Evolutionary conservation across 1,140 invertebrate genomes (phyloP).

Genomic region (Wasmannia auropunctata): DNA sequence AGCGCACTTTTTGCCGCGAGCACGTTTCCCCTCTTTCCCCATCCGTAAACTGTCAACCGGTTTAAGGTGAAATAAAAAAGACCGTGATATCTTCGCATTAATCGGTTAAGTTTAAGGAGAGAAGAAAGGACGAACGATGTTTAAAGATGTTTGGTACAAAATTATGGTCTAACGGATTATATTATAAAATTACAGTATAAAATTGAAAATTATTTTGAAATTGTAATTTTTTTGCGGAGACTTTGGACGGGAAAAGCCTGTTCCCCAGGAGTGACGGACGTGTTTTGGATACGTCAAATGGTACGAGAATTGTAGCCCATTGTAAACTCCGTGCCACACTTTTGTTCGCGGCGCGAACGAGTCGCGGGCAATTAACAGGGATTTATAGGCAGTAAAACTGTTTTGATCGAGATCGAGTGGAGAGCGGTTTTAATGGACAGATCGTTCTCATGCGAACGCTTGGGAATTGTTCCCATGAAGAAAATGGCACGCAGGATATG

Average conservation of each 20-base stretch:
- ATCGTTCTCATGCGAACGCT: conserved; percentile 25
- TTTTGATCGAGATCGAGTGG: conserved; percentile 39
- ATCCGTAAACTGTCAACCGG: conserved; percentile 25
- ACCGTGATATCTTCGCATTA: conserved; percentile 1
- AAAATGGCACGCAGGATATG: not conserved
- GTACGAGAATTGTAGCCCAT: conserved; percentile 13
- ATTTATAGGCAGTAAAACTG: conserved; percentile 52
- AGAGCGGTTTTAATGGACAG: conserved; percentile 21
- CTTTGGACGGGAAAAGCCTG: not conserved
- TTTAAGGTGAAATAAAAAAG: not conserved
- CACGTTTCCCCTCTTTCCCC: not conserved
- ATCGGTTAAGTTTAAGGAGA: not conserved
- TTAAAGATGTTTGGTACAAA: not conserved
- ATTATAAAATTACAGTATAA: not conserved
- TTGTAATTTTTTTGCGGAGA: not conserved
- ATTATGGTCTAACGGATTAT: not conserved
- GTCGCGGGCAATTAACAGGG: conserved; percentile 39
- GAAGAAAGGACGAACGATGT: not conserved
- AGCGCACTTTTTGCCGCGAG: conserved; percentile 23
- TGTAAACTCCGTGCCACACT: conserved; percentile 16
- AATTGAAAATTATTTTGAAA: not conserved
- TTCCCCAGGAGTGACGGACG: not conserved
- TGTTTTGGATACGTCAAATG: not conserved
- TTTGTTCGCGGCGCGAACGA: conserved; percentile 19
- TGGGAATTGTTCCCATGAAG: conserved; percentile 22